Base-by-base conservation (phyloP, 2,113 vertebrate species). In the Machaerirhynchus nigripectus region DNA sequence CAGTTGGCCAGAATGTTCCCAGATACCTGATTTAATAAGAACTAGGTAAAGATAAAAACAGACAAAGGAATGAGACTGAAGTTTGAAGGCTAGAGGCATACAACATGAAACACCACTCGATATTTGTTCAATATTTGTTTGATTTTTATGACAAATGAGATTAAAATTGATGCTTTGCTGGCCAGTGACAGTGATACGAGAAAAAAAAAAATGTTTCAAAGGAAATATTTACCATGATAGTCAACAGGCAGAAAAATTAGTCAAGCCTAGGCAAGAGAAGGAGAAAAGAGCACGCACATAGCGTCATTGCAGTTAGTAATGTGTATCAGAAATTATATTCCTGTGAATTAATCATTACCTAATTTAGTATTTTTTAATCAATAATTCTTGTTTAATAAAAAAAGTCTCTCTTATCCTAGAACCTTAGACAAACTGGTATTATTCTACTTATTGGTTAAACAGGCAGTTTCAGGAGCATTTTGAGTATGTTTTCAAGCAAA, bases 101-200 rank as follows among this genome's bases (percentile, higher is more conserved):
- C 31, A 88, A 88, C 63, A 80, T 28, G n/a, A 92, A 80, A 96
- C 23, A 88, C 13, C 3, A 18, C 27, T 57, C 31, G 26, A 26
- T 79, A 61, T 89, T 74, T 94, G 90, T 75, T 93, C 60, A 81
- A 39, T 94, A 68, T 93, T 87, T 82, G 55, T 84, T 80, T 50
- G 73, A 61, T 77, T 95, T 26, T 28, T 92, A 77, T 46, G 59
- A 92, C 67, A 85, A 91, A 91, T 1, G 0, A 87, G n/a, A 87
- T 65, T 82, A 73, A 76, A 92, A 90, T 8, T 65, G 30, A 40
- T 2, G 2, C 7, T 93, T 85, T 80, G 1, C 13, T 80, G 33
- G 18, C 15, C 50, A 65, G 59, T 53, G 61, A 73, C 42, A 81
- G 11, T 13, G 24, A 61, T 50, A 59, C 10, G 17, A 93, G 21